phyloP scores from a whole-genome alignment of 1,140 invertebrate species.

The Drosophila leontia region DNA sequence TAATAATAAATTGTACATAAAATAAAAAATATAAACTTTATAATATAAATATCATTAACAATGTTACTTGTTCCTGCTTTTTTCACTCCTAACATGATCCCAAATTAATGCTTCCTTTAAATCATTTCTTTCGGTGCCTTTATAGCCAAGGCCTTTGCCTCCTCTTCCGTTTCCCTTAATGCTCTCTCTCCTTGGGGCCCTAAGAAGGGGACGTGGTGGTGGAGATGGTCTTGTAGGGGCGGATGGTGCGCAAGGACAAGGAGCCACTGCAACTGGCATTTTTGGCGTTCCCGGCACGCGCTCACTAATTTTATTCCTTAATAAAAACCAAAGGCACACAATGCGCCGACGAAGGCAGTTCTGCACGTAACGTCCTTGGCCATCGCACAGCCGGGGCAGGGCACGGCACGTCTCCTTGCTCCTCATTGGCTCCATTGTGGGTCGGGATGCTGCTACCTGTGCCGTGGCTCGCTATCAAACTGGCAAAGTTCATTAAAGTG shows the following conservation, averaged over 20 bases:
- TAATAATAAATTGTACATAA: too few species aligned
- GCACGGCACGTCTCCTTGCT: slow-evolving; percentile 1
- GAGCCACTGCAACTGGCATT: slow-evolving; percentile 49
- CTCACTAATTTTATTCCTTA: slow-evolving; percentile 82
- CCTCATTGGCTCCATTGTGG: slow-evolving; percentile 38
- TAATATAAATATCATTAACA: too few species aligned
- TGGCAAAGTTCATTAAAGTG: slow-evolving; percentile 82
- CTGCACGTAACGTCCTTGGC: slow-evolving; percentile 31
- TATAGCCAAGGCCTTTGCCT: slow-evolving; percentile 7
- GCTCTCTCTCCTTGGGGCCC: background rate
- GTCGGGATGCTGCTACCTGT: slow-evolving; percentile 28
- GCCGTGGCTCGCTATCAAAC: slow-evolving; percentile 63
- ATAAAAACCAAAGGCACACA: slow-evolving; percentile 69
- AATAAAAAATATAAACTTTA: too few species aligned
- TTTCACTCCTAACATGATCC: background rate
- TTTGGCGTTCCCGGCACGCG: slow-evolving; percentile 75
- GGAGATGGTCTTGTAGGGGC: background rate
- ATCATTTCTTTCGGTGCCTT: slow-evolving; percentile 16
- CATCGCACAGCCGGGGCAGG: background rate
- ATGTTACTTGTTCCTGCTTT: too few species aligned
- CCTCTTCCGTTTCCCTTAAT: slow-evolving; percentile 23
- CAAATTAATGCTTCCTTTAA: background rate
- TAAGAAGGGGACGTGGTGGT: too few species aligned
- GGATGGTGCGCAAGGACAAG: background rate
- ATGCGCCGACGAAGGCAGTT: slow-evolving; percentile 29